phyloP scores from a whole-genome alignment of 2,888 invertebrate genomes.

The Leptothorax acervorum region DNA sequence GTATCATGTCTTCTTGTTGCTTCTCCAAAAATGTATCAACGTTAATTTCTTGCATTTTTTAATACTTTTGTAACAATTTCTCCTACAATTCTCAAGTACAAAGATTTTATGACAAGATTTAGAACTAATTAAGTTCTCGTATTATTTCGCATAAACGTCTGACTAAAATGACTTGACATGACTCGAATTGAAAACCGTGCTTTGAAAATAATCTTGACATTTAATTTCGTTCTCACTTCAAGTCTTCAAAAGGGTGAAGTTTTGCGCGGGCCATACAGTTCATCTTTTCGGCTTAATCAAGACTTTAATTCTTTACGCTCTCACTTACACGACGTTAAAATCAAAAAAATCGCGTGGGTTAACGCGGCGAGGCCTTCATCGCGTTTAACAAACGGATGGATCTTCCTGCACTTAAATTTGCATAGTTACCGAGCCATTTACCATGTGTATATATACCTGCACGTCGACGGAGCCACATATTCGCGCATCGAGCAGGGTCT shows the following conservation, averaged over 20 bases:
- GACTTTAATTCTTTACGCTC: background rate
- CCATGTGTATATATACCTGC: constrained; percentile 55
- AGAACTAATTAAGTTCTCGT: background rate
- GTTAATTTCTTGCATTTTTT: constrained; percentile 4
- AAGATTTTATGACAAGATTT: background rate
- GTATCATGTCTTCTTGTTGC: background rate
- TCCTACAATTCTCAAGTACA: background rate
- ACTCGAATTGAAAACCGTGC: background rate
- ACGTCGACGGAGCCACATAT: constrained; percentile 65
- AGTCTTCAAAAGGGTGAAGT: background rate
- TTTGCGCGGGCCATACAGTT: background rate
- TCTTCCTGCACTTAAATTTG: constrained; percentile 84
- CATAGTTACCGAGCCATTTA: constrained; percentile 77
- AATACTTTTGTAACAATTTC: background rate
- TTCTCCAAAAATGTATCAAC: background rate
- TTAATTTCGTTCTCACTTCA: background rate
- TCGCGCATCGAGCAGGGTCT: constrained; percentile 68
- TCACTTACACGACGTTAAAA: background rate
- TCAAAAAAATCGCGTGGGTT: constrained; percentile 64
- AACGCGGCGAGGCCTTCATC: constrained; percentile 73
- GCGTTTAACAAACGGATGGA: constrained; percentile 80
- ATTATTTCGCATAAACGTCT: background rate
- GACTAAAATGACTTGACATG: background rate
- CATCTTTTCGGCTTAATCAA: background rate
- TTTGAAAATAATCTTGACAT: background rate